These are phyloP conservation scores for Coenonympha arcania DNA, from an alignment of 2,888 invertebrate species.

Conservation along the genomic window DNA sequence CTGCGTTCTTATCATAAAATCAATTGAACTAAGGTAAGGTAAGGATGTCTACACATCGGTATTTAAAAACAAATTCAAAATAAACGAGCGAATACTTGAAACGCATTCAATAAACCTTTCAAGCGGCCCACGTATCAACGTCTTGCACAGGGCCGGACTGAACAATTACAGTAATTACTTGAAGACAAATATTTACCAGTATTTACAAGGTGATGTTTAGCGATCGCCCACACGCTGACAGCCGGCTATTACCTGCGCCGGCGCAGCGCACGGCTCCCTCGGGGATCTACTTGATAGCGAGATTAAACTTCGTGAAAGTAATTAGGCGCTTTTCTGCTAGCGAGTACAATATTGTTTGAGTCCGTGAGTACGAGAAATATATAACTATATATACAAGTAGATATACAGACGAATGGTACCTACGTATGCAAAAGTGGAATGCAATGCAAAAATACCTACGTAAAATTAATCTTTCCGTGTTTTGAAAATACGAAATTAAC, in stretches of 20 bases:
- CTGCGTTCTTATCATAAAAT: too few species aligned
- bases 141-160: slow-evolving; percentile 21
- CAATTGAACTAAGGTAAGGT: too few species aligned
- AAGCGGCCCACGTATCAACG: slow-evolving; percentile 28
- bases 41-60: too few species aligned
- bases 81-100: slow-evolving; percentile 9
- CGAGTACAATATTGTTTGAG: slow-evolving; percentile 21
- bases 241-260: slow-evolving; percentile 48
- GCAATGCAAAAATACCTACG: too few species aligned
- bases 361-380: too few species aligned
- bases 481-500: too few species aligned
- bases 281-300: slow-evolving; percentile 39
- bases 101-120: slow-evolving; percentile 25
- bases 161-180: slow-evolving; percentile 58
- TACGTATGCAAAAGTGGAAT: too few species aligned
- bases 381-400: too few species aligned
- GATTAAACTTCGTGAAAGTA: slow-evolving; percentile 31
- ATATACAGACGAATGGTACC: too few species aligned
- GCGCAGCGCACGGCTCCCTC: slow-evolving; percentile 43
- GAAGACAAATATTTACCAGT: slow-evolving; percentile 68
- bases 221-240: slow-evolving; percentile 64
- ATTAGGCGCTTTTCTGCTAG: slow-evolving; percentile 26
- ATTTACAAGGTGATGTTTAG: slow-evolving; percentile 59
- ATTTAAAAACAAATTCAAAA: not conserved
- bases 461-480: too few species aligned